A percentile compares a stretch with the other conserved stretches of the same genome.
Evolutionary conservation across 2,888 invertebrate genomes (phyloP).

Genomic region (Argyresthia goedartella): DNA sequence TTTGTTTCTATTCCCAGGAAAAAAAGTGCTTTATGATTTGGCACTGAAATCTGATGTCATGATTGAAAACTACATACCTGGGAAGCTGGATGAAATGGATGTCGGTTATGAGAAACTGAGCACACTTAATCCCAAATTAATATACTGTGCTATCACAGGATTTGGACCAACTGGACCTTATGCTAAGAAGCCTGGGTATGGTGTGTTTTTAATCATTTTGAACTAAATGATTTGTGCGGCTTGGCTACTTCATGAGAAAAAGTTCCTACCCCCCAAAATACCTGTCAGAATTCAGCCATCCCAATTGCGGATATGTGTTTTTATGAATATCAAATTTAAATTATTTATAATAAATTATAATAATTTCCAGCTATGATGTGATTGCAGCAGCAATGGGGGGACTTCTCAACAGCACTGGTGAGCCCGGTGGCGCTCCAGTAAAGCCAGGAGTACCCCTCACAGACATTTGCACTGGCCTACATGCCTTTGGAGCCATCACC

Average conservation of each 20-base stretch:
- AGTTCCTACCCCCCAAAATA: too few relatives aligned
- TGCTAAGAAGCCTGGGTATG: conserved; percentile 81
- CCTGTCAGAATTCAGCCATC: too few relatives aligned
- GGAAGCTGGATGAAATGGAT: conserved; percentile 81
- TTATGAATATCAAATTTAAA: background rate
- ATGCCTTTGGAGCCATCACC: conserved; percentile 94
- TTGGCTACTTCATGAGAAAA: too few relatives aligned
- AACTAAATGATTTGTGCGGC: too few relatives aligned
- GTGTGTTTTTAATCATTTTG: background rate
- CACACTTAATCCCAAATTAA: conserved; percentile 78
- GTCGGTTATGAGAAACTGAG: conserved; percentile 85
- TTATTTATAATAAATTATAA: background rate
- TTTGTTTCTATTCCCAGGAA: conserved; percentile 33
- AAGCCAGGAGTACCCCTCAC: conserved; percentile 95
- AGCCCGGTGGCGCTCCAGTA: conserved; percentile 84
- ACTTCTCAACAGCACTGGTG: conserved; percentile 90
- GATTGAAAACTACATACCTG: conserved; percentile 95
- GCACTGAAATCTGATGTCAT: conserved; percentile 86
- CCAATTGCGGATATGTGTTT: too few relatives aligned
- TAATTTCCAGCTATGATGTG: conserved; percentile 81
- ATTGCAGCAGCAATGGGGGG: conserved; percentile 96
- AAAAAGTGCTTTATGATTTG: conserved; percentile 76
- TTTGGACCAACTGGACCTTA: conserved; percentile 93
- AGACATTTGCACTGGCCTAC: conserved; percentile 93
- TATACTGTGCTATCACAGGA: conserved; percentile 95